phyloP scores from a whole-genome alignment of 2,888 invertebrate species.

The Cyaniris semiargus region DNA sequence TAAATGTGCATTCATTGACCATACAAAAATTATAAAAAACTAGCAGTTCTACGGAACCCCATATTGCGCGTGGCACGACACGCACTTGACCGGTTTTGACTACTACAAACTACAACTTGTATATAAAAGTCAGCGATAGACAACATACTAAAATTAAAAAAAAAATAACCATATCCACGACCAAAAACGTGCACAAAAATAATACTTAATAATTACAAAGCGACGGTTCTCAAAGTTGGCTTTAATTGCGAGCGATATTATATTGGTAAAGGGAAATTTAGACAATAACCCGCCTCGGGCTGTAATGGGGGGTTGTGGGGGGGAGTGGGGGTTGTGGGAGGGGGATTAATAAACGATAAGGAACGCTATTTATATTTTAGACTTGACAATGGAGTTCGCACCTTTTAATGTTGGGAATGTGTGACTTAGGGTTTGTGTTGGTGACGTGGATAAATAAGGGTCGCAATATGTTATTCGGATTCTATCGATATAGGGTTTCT shows the following conservation, averaged over 20 bases:
- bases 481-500: neutral
- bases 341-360: constrained; percentile 51
- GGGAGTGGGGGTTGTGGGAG: constrained; percentile 50
- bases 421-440: neutral
- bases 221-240: neutral
- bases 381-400: neutral
- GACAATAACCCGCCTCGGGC: constrained; percentile 39
- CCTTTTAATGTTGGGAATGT: neutral
- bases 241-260: constrained; percentile 36
- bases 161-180: too few relatives aligned
- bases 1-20: too few relatives aligned
- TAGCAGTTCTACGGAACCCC: too few relatives aligned
- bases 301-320: constrained; percentile 47
- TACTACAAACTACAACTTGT: too few relatives aligned
- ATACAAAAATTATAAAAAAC: too few relatives aligned
- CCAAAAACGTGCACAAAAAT: neutral
- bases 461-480: neutral
- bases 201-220: neutral
- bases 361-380: constrained; percentile 25
- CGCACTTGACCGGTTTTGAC: too few relatives aligned
- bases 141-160: too few relatives aligned
- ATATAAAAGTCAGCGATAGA: too few relatives aligned
- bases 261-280: constrained; percentile 34
- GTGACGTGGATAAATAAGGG: neutral
- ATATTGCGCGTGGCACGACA: too few relatives aligned